phyloP scores from a whole-genome alignment of 2,888 invertebrate species.

The Noctua pronuba region DNA sequence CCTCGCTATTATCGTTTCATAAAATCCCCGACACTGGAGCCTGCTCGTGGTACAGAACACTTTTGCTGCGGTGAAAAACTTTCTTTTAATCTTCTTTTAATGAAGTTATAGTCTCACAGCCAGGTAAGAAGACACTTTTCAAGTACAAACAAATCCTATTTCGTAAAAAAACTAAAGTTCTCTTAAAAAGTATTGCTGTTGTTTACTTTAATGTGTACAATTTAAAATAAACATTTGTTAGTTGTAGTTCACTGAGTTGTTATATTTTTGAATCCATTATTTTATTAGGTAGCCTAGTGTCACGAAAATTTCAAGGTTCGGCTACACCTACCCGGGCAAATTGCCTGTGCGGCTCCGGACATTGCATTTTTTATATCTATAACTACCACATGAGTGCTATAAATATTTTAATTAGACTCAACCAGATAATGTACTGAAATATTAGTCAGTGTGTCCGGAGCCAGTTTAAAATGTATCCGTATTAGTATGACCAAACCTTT shows the following conservation, averaged over 20 bases:
- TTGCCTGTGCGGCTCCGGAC: not conserved
- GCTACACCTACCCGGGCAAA: not conserved
- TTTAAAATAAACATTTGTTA: not conserved
- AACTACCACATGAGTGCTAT: not conserved
- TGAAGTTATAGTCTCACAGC: constrained; percentile 79
- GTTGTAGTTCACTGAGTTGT: not conserved
- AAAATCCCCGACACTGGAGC: constrained; percentile 70
- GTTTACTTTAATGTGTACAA: constrained; percentile 15
- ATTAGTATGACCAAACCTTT: too few species aligned
- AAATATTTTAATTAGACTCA: not conserved
- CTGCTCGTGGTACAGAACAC: constrained; percentile 71
- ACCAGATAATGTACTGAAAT: not conserved
- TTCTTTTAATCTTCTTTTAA: constrained; percentile 86
- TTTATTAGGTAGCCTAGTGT: not conserved
- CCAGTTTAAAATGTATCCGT: too few species aligned
- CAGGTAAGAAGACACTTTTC: constrained; percentile 78
- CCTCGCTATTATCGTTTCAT: constrained; percentile 74
- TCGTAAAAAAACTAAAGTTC: constrained; percentile 42
- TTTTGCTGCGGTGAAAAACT: constrained; percentile 78
- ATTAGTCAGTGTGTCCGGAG: not conserved
- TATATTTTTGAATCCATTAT: not conserved
- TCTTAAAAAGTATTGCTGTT: constrained; percentile 50
- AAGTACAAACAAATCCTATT: constrained; percentile 74
- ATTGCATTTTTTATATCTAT: not conserved
- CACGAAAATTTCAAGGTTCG: not conserved